Conservation (phyloP, 2,888 invertebrate genomes). For the Leptinotarsa haldemani region DNA sequence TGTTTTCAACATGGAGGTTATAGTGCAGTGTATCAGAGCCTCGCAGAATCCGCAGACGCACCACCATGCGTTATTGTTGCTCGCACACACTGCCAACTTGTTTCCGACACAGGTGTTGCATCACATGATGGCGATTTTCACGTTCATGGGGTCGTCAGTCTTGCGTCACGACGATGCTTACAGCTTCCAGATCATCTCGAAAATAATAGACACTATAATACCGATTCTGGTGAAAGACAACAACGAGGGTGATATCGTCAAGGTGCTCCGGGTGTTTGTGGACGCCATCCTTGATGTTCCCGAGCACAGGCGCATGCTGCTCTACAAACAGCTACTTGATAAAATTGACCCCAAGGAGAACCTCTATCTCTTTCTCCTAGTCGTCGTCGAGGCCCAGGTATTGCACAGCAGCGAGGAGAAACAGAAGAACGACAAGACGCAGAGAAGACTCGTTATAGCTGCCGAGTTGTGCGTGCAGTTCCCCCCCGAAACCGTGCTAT, state of each 20-base stretch:
- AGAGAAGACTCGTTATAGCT: conserved; percentile 75
- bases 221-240: conserved; percentile 76
- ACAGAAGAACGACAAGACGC: conserved; percentile 47
- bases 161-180: conserved; percentile 94
- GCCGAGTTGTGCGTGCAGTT: conserved; percentile 77
- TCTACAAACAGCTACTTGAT: conserved; percentile 83
- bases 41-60: conserved; percentile 96
- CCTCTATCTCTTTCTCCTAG: conserved; percentile 78
- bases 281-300: conserved; percentile 93
- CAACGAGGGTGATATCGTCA: conserved; percentile 63
- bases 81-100: conserved; percentile 82
- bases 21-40: conserved; percentile 85
- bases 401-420: conserved; percentile 66
- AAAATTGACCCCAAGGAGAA: conserved; percentile 76
- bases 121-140: conserved; percentile 96
- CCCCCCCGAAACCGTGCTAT: conserved; percentile 71
- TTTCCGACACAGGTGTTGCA: conserved; percentile 88
- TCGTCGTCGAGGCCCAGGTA: conserved; percentile 80
- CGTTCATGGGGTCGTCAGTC: conserved; percentile 96
- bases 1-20: conserved; percentile 76
- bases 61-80: conserved; percentile 87
- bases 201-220: conserved; percentile 89
- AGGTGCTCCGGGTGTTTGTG: conserved; percentile 88
- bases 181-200: conserved; percentile 92
- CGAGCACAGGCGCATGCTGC: conserved; percentile 85